Base-by-base conservation (phyloP, 2,888 invertebrate genomes). In the Machimus atricapillus region DNA sequence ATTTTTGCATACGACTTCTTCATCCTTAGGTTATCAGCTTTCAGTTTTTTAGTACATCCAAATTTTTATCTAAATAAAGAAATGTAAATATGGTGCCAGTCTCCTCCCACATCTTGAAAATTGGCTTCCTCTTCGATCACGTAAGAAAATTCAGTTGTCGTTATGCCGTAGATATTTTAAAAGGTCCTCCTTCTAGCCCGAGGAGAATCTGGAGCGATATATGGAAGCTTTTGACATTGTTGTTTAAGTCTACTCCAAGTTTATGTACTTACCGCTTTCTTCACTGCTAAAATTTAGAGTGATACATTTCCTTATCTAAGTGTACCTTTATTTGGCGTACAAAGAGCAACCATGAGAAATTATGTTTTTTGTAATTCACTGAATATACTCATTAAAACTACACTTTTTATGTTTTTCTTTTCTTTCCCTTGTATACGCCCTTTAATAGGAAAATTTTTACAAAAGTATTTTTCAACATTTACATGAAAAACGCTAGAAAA, bases 101-200 rank as follows among this genome's bases (percentile, higher is more conserved):
- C 88, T 94, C 95, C 5, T 94, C 95, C 87, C 95, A 95, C 43
- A 94, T 97, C 81, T 93, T 99, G 79, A 98, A 97, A 93, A 96
- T 99, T 89, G 99, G 98, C 74, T 99, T 98, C 92, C 95, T 99
- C 0, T 98, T 97, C 89, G 95, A 96, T 88, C 95, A 97, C 91
- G 96, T 95, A 92, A 93, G 40, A 4, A n/a, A 46, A 27, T 81
- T 23, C 27, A 74, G 3, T 52, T 19, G 27, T 46, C 43, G 2
- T 14, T 56, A 31, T 23, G 5, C 31, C 4, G 16, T 46, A 46
- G 34, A 9, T 23, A 93, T 90, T 66, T 43, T 76, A 43, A 52
- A 16, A 40, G 7, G 19, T 40, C n/a, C 16, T 14, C 86, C 16
- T 46, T 88, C 86, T 90, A 95, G 95, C 93, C 94, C 0, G 95